Base-by-base conservation (phyloP, 2,888 invertebrate species). In the Dasypogon diadema region DNA sequence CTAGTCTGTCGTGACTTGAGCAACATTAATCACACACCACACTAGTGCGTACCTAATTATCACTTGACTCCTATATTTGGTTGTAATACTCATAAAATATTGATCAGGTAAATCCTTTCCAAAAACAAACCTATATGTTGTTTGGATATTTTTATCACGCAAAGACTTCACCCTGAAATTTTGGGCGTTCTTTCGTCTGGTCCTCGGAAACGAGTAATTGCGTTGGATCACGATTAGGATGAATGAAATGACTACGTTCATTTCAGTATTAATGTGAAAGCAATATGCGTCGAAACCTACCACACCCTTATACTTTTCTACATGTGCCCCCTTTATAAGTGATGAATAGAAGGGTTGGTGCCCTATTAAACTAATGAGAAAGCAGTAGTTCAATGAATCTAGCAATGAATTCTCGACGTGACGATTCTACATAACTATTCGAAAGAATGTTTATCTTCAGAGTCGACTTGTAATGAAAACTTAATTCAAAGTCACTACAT, bases 401-500 rank as follows among this genome's bases (percentile, higher is more conserved):
- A 42, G 42, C 1, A 30, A 30, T n/a, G n/a, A n/a, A n/a, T n/a
- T n/a, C n/a, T n/a, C n/a, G n/a, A n/a, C n/a, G n/a, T n/a, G n/a
- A n/a, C n/a, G n/a, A n/a, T n/a, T n/a, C n/a, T n/a, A n/a, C n/a
- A n/a, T n/a, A n/a, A n/a, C n/a, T n/a, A 42, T 42, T 42, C 12
- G 12, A 12, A 42, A 37, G 58, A 42, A 34, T 60, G 16, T 37
- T 60, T 26, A 60, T 60, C 60, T 34, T n/a, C 18, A 10, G 60
- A 12, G 60, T n/a, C 37, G 37, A 18, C 37, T 18, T 18, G 37
- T 34, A 60, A 37, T 60, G 60, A 60, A 60, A 42, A 60, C 37
- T 60, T 60, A 60, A 60, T 37, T 37, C 37, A 21, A 34, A 37
- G 37, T 37, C 60, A 42, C 37, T 37, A 37, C 37, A 21, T 16